Evolutionary conservation across 1,140 invertebrate species (phyloP).

Genomic region (Ostrea denselamellosa): DNA sequence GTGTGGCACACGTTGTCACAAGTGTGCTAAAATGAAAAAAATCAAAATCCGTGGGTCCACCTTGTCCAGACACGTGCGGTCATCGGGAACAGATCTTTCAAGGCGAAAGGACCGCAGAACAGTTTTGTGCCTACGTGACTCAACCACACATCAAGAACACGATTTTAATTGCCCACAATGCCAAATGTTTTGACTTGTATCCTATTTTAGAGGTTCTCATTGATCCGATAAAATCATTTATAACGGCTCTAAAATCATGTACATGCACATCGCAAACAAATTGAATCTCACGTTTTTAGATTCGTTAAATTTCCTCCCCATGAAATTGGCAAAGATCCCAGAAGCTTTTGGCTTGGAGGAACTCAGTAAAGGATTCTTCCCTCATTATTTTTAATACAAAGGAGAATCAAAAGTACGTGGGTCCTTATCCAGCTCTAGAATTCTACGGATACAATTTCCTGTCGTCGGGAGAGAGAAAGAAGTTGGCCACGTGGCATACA

Average conservation of each 20-base stretch:
- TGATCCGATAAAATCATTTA: neutral
- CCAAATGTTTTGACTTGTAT: neutral
- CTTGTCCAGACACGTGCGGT: neutral
- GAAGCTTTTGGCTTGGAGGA: slow-evolving; percentile 51
- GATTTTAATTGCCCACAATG: neutral
- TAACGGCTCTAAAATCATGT: neutral
- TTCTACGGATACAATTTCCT: slow-evolving; percentile 49
- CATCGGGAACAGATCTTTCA: neutral
- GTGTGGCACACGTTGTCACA: neutral
- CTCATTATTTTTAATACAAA: slow-evolving; percentile 54
- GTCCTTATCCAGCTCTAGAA: slow-evolving; percentile 46
- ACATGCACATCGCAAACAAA: neutral
- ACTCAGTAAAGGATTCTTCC: slow-evolving; percentile 55
- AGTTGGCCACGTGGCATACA: slow-evolving; percentile 51
- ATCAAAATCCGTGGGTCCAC: neutral
- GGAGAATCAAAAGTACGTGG: slow-evolving; percentile 48
- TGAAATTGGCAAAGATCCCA: slow-evolving; percentile 53
- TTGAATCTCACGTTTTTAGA: slow-evolving; percentile 45
- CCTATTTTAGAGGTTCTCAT: neutral
- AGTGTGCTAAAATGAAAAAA: neutral
- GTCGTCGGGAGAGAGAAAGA: slow-evolving; percentile 14
- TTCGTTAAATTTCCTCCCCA: slow-evolving; percentile 52
- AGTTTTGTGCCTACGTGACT: neutral
- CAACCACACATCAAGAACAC: neutral
- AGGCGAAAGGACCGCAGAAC: neutral